A percentile compares a stretch with the other conserved stretches of the same genome.
Conservation (phyloP, 2,113 vertebrate species). For the Neogale vison region DNA sequence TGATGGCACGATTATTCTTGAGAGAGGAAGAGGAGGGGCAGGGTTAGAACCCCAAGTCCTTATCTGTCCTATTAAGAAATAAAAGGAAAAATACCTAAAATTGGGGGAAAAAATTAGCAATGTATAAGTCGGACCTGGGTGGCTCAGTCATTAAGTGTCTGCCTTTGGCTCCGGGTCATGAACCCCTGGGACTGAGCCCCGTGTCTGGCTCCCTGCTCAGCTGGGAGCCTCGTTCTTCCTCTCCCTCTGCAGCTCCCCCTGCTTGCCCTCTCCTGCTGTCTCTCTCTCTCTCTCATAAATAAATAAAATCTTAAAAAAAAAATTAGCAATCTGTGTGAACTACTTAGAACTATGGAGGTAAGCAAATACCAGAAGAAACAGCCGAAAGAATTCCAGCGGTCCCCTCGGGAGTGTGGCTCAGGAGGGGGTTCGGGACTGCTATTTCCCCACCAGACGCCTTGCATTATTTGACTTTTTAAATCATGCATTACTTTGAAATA, state of each 20-base stretch:
- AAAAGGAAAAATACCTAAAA: background rate
- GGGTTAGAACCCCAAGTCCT: background rate
- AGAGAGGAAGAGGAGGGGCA: background rate
- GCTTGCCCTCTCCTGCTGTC: background rate
- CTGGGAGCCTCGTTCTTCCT: background rate
- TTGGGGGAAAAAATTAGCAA: background rate
- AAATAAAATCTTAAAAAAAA: background rate
- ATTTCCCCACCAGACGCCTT: background rate
- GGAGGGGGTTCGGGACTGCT: background rate
- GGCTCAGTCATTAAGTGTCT: background rate
- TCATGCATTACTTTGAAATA: background rate
- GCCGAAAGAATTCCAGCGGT: background rate
- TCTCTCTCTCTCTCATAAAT: background rate
- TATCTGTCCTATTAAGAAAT: background rate
- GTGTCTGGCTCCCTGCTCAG: background rate
- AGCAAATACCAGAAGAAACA: background rate
- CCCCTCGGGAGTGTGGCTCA: background rate
- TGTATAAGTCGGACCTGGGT: background rate
- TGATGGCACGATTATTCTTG: background rate
- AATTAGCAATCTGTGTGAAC: background rate
- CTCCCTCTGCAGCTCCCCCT: background rate
- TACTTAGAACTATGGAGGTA: background rate
- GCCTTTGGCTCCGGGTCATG: background rate
- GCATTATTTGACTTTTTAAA: background rate
- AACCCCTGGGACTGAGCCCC: background rate